A percentile compares a stretch with the other conserved stretches of the same genome.
phyloP scores from a whole-genome alignment of 2,113 vertebrate species.

The Tautogolabrus adspersus region DNA sequence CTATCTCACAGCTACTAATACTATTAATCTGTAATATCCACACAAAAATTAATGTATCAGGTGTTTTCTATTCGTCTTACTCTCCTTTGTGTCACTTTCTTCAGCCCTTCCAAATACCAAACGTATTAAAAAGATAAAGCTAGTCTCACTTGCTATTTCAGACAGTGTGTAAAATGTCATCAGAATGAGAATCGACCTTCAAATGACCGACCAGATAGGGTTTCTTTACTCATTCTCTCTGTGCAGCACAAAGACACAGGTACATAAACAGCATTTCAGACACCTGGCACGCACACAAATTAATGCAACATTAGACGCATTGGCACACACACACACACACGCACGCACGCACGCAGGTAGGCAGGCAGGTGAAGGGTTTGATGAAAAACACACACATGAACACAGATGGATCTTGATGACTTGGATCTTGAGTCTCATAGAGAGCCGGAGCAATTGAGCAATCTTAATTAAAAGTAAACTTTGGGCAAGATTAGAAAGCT shows the following conservation, averaged over 20 bases:
- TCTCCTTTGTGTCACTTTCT: not conserved
- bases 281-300: slow-evolving; percentile 1
- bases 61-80: not conserved
- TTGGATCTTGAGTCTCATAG: slow-evolving; percentile 36
- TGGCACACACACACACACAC: not conserved
- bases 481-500: slow-evolving; percentile 71
- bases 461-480: slow-evolving; percentile 82
- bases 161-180: slow-evolving; percentile 43
- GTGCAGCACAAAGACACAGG: not conserved
- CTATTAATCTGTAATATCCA: too few species aligned
- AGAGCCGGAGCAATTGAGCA: slow-evolving; percentile 66
- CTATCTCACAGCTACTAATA: too few species aligned
- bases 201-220: slow-evolving; percentile 26
- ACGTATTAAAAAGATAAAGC: not conserved
- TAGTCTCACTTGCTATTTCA: not conserved
- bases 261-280: slow-evolving; percentile 5
- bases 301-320: not conserved
- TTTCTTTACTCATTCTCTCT: slow-evolving; percentile 13
- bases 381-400: slow-evolving; percentile 59
- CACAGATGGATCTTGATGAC: slow-evolving; percentile 67
- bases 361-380: slow-evolving; percentile 60
- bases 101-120: not conserved
- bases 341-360: slow-evolving; percentile 37
- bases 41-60: too few species aligned
- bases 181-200: slow-evolving; percentile 24